These are phyloP conservation scores for Lepidochitona cinerea DNA, from an alignment of 2,888 invertebrate species.

Conservation along the genomic window DNA sequence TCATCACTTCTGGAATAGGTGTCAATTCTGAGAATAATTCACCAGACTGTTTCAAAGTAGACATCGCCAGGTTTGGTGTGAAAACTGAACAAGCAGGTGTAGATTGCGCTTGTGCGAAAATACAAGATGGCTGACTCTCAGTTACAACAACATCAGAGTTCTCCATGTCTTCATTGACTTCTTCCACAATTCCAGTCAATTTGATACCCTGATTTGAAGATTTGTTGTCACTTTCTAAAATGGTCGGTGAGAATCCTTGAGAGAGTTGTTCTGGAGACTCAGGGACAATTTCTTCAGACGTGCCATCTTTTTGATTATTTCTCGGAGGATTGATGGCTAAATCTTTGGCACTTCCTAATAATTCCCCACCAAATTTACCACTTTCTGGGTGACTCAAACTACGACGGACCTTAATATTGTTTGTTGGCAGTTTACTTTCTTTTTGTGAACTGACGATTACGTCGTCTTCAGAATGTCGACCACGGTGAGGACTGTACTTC, in stretches of 20 bases:
- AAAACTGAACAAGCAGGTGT: background rate
- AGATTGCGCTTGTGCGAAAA: no score
- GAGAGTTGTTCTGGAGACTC: background rate
- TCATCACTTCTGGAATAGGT: background rate
- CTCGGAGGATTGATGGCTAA: background rate
- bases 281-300: background rate
- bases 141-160: background rate
- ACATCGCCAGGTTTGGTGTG: background rate
- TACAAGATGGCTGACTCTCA: no score
- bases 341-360: background rate
- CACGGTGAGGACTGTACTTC: slow-evolving; percentile 35
- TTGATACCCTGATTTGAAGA: background rate
- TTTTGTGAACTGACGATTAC: background rate
- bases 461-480: background rate
- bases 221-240: background rate
- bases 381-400: background rate
- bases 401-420: background rate
- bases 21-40: background rate
- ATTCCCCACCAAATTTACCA: background rate
- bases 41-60: background rate
- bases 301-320: background rate
- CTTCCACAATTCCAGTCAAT: background rate
- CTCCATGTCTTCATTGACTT: background rate
- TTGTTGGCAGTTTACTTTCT: background rate
- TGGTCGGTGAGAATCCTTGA: background rate